phyloP scores from a whole-genome alignment of 2,113 vertebrate species.

The Caracal caracal region DNA sequence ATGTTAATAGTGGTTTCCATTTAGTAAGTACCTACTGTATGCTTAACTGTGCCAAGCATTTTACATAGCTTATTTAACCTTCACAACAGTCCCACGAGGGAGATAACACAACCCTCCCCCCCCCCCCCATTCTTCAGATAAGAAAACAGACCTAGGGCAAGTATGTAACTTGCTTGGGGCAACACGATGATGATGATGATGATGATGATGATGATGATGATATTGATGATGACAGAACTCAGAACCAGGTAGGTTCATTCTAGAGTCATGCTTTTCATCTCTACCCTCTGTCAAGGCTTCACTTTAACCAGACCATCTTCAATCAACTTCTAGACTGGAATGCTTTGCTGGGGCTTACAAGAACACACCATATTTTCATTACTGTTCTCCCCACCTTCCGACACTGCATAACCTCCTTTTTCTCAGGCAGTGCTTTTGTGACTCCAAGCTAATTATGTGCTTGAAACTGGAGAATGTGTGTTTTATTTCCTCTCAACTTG shows the following conservation, averaged over 20 bases:
- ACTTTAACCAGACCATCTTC: not conserved
- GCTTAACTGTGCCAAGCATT: not conserved
- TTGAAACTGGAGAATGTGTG: slow-evolving; percentile 40
- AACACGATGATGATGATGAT: not conserved
- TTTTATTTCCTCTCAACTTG: slow-evolving; percentile 48
- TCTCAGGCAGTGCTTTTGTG: slow-evolving; percentile 45
- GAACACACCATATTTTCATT: not conserved
- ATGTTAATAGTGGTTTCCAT: not conserved
- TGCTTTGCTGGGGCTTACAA: not conserved
- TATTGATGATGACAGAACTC: not conserved
- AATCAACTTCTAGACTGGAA: not conserved
- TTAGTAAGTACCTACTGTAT: not conserved
- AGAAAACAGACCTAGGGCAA: not conserved
- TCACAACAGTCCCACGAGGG: not conserved
- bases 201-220: not conserved
- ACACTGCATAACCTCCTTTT: slow-evolving; percentile 36
- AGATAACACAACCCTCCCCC: too few relatives aligned
- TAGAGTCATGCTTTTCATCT: too few relatives aligned
- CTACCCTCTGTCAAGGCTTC: not conserved
- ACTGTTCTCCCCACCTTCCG: not conserved
- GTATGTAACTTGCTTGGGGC: not conserved
- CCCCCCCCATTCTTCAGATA: not conserved
- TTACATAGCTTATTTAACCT: not conserved
- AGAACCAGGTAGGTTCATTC: not conserved
- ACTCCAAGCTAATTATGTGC: slow-evolving; percentile 52